phyloP scores from a whole-genome alignment of 1,140 invertebrate genomes.

The Thaumatotibia leucotreta region DNA sequence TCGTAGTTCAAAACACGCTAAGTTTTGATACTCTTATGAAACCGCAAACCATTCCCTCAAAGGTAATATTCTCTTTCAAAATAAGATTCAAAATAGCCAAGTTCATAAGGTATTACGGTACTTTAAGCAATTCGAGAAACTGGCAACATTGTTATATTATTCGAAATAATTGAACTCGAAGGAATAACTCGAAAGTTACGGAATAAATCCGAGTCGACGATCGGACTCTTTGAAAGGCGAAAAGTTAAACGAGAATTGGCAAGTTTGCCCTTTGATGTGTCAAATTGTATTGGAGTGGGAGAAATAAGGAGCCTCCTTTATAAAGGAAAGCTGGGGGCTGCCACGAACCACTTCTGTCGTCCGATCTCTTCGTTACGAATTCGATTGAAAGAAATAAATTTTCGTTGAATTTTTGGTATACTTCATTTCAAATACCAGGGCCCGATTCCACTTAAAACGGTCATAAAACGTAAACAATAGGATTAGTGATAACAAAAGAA shows the following conservation, averaged over 20 bases:
- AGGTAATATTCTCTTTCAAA: not conserved
- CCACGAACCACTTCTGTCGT: too few relatives aligned
- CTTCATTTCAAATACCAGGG: too few relatives aligned
- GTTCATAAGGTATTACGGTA: not conserved
- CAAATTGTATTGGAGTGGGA: not conserved
- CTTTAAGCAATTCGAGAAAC: not conserved
- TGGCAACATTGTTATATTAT: not conserved
- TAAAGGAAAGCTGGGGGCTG: too few relatives aligned
- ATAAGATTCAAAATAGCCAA: not conserved
- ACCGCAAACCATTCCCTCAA: not conserved
- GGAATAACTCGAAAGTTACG: not conserved
- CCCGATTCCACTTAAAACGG: too few relatives aligned
- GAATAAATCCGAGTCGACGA: not conserved
- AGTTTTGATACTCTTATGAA: not conserved
- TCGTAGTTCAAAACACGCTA: not conserved
- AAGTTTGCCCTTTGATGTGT: not conserved
- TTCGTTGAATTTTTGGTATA: too few relatives aligned
- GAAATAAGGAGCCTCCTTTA: not conserved
- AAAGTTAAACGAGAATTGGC: not conserved
- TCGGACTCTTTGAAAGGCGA: not conserved
- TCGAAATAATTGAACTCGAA: not conserved
- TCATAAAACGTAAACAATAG: too few relatives aligned
- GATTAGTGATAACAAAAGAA: too few relatives aligned
- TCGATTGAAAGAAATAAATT: too few relatives aligned
- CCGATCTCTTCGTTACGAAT: too few relatives aligned